A percentile compares a stretch with the other conserved stretches of the same genome.
Evolutionary conservation across 2,113 vertebrate genomes (phyloP).

Genomic region (Eupsittula cactorum): DNA sequence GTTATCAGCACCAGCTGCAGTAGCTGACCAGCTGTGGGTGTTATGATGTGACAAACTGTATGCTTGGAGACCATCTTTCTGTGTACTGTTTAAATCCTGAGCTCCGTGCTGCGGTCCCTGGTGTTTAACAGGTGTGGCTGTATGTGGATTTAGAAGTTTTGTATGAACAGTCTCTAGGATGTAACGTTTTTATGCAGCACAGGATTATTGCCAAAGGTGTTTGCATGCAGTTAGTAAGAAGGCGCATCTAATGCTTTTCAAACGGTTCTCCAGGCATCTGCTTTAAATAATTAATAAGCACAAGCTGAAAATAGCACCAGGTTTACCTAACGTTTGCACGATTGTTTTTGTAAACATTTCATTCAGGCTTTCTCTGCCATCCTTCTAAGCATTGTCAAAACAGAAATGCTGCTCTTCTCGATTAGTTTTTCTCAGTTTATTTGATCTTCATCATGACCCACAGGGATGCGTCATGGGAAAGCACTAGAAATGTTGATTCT

Average conservation of each 20-base stretch:
- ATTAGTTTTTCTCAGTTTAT: conserved; percentile 11
- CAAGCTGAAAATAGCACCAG: conserved; percentile 47
- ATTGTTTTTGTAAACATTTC: conserved; percentile 46
- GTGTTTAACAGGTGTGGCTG: neutral
- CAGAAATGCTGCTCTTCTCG: neutral
- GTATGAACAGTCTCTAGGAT: neutral
- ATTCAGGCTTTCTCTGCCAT: conserved; percentile 30
- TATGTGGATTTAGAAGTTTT: neutral
- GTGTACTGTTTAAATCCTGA: neutral
- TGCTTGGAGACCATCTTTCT: neutral
- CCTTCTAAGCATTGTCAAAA: conserved; percentile 42
- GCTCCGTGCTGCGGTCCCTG: neutral
- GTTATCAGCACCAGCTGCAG: neutral
- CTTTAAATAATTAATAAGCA: conserved; percentile 67
- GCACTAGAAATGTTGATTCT: neutral
- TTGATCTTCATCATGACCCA: neutral
- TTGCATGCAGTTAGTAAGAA: neutral
- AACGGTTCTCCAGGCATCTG: conserved; percentile 17
- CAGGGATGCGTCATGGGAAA: neutral
- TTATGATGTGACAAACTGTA: neutral
- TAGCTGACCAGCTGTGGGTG: neutral
- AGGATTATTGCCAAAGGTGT: neutral
- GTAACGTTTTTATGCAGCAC: neutral
- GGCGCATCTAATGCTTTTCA: conserved; percentile 22
- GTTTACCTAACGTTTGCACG: conserved; percentile 50